Evolutionary conservation across 1,140 invertebrate genomes (phyloP).

Genomic region (Drosophila seguyi): DNA sequence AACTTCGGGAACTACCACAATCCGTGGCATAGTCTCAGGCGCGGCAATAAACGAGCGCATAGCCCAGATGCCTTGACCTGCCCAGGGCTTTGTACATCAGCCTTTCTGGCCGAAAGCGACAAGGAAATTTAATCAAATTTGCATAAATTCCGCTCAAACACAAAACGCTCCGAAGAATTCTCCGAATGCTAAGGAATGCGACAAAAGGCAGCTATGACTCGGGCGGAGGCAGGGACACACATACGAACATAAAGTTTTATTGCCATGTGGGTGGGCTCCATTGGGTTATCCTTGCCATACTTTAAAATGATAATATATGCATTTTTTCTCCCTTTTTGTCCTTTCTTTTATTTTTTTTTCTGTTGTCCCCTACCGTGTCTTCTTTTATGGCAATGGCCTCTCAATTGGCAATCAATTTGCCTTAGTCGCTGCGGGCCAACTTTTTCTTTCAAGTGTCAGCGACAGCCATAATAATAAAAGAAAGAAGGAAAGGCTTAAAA

Average conservation of each 20-base stretch:
- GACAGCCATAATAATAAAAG: constrained; percentile 61
- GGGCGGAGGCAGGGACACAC: constrained; percentile 2
- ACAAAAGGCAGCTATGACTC: constrained; percentile 27
- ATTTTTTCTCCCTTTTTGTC: constrained; percentile 13
- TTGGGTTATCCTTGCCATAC: constrained; percentile 54
- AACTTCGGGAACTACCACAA: constrained; percentile 34
- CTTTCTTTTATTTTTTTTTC: neutral
- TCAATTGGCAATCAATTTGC: constrained; percentile 79
- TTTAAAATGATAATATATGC: constrained; percentile 79
- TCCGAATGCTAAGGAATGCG: constrained; percentile 59
- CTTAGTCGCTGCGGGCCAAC: constrained; percentile 56
- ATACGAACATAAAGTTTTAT: constrained; percentile 53
- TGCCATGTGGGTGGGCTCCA: constrained; percentile 42
- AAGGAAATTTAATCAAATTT: constrained; percentile 70
- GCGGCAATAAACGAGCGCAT: constrained; percentile 45
- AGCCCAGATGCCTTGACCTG: constrained; percentile 63
- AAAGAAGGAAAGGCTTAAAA: constrained; percentile 50
- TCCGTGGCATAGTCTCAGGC: constrained; percentile 53
- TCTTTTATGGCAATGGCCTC: constrained; percentile 49
- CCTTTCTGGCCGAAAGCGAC: constrained; percentile 32
- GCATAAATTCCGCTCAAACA: constrained; percentile 77
- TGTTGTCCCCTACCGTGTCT: constrained; percentile 6
- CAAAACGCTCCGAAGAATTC: constrained; percentile 68
- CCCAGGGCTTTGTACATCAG: constrained; percentile 24
- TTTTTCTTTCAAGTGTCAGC: constrained; percentile 71